A percentile compares a stretch with the other conserved stretches of the same genome.
Evolutionary conservation across 2,797 vertebrate species (phyloP).

Genomic region (Amazona ochrocephala): DNA sequence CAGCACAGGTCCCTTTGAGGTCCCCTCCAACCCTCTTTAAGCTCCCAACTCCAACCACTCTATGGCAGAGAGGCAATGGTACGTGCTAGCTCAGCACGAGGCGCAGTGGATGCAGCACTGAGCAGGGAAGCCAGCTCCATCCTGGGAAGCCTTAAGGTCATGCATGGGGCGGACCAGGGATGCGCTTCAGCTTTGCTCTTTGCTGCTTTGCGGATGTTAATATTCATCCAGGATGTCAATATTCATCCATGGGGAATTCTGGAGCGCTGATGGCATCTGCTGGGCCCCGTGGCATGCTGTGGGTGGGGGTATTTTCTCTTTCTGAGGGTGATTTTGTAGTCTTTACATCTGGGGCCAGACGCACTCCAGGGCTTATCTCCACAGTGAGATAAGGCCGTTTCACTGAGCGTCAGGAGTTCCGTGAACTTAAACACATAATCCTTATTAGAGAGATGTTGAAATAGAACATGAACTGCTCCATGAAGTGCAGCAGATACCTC

Average conservation of each 20-base stretch:
- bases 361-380: accelerated
- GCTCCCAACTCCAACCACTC: background rate
- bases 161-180: accelerated
- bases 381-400: background rate
- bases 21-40: background rate
- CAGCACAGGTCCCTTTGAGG: background rate
- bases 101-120: accelerated
- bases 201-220: background rate
- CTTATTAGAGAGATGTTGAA: background rate
- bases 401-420: background rate
- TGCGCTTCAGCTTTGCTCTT: background rate
- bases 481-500: background rate
- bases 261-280: accelerated
- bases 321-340: accelerated
- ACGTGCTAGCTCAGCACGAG: background rate
- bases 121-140: background rate
- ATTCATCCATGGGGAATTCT: background rate
- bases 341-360: no score
- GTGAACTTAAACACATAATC: background rate
- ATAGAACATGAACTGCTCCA: background rate
- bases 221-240: background rate
- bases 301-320: background rate
- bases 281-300: background rate
- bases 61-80: background rate
- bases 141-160: no score